Evolutionary conservation across 2,113 vertebrate species (phyloP).

Genomic region (Mesoclemmys tuberculata): DNA sequence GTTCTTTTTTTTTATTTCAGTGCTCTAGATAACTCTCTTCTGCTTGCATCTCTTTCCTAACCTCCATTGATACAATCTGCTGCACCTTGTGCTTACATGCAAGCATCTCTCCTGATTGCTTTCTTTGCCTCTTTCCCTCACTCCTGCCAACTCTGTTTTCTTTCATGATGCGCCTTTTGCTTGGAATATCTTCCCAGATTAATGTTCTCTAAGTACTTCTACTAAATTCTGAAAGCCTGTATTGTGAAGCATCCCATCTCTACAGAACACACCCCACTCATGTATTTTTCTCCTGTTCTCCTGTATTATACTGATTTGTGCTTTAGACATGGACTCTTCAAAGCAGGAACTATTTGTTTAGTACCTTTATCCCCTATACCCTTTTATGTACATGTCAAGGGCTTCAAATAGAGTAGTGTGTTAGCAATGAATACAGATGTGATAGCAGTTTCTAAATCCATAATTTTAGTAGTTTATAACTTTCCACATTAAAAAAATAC

Average conservation of each 20-base stretch:
- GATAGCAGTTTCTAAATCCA: not conserved
- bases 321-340: not conserved
- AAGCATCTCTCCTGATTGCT: not conserved
- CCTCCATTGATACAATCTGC: not conserved
- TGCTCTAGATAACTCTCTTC: not conserved
- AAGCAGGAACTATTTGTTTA: not conserved
- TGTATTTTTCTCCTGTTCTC: rapidly evolving
- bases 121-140: not conserved
- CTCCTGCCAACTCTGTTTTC: not conserved
- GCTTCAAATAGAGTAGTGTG: not conserved
- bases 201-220: not conserved
- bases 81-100: not conserved
- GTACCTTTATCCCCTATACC: not conserved
- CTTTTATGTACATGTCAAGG: not conserved
- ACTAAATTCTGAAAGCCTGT: rapidly evolving
- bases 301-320: not conserved
- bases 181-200: not conserved
- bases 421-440: not conserved
- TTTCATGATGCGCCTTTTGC: not conserved
- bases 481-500: not conserved
- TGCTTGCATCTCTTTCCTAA: not conserved
- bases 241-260: not conserved
- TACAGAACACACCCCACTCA: rapidly evolving
- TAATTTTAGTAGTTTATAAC: not conserved
- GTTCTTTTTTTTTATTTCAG: not conserved